Evolutionary conservation across 2,888 invertebrate genomes (phyloP).

Genomic region (Tetramorium bicarinatum): DNA sequence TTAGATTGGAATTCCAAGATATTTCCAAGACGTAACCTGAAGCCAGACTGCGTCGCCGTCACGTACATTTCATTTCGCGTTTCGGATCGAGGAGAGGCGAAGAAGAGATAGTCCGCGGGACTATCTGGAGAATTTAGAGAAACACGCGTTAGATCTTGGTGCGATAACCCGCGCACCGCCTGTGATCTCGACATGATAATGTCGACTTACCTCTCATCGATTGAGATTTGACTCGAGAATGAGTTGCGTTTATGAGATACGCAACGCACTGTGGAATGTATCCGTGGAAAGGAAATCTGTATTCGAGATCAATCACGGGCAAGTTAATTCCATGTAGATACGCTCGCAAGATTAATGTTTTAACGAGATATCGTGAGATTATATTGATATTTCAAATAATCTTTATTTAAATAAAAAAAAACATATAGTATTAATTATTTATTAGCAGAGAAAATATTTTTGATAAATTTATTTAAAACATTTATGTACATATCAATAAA

Average conservation of each 20-base stretch:
- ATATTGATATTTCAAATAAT: constrained; percentile 23
- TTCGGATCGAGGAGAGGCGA: constrained; percentile 13
- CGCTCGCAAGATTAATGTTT: constrained; percentile 41
- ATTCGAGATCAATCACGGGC: constrained; percentile 42
- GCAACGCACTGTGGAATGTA: constrained; percentile 28
- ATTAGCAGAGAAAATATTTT: background rate
- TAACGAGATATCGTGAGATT: constrained; percentile 51
- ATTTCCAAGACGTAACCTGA: constrained; percentile 22
- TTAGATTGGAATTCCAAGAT: constrained; percentile 54
- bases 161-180: constrained; percentile 34
- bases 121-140: constrained; percentile 44
- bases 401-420: constrained; percentile 12
- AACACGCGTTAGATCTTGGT: constrained; percentile 48
- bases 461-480: background rate
- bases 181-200: constrained; percentile 40
- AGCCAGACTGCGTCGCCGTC: constrained; percentile 31
- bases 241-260: constrained; percentile 47
- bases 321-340: constrained; percentile 38
- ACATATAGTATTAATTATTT: background rate
- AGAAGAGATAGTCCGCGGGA: constrained; percentile 12
- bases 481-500: background rate
- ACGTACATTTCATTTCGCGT: constrained; percentile 42
- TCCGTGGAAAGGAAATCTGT: constrained; percentile 43
- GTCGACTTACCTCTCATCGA: constrained; percentile 38
- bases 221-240: constrained; percentile 52